Conservation (phyloP, 1,140 invertebrate genomes). For the Bacillus rossius region DNA sequence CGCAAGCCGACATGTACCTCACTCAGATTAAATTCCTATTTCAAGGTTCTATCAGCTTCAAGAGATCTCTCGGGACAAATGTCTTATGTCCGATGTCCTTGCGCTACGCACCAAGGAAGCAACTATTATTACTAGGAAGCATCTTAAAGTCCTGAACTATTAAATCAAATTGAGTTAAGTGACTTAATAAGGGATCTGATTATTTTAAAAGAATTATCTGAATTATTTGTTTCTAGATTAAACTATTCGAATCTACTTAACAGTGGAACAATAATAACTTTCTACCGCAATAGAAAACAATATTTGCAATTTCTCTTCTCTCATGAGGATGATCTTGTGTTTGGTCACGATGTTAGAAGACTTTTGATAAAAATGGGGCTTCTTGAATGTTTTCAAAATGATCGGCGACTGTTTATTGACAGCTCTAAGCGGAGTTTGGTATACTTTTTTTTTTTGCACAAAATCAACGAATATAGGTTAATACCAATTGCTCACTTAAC, state of each 20-base stretch:
- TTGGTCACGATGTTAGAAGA: neutral
- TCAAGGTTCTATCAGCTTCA: neutral
- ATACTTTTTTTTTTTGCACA: constrained; percentile 39
- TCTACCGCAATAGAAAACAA: constrained; percentile 14
- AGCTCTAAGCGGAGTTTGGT: constrained; percentile 35
- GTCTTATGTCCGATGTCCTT: too few relatives aligned
- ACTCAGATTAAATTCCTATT: constrained; percentile 17
- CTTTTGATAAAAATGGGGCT: neutral
- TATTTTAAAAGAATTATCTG: constrained; percentile 15
- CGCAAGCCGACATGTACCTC: constrained; percentile 18
- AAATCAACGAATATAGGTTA: constrained; percentile 33
- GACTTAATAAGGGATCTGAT: constrained; percentile 11
- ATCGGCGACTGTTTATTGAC: constrained; percentile 27
- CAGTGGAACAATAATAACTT: constrained; percentile 16
- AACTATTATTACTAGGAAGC: neutral
- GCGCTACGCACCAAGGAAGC: too few relatives aligned
- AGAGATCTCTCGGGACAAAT: too few relatives aligned
- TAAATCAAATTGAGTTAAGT: constrained; percentile 18
- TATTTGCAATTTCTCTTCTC: neutral
- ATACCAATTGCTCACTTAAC: constrained; percentile 31
- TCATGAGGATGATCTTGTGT: neutral
- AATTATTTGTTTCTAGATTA: constrained; percentile 19
- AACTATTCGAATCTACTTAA: constrained; percentile 6
- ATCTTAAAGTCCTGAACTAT: constrained; percentile 14
- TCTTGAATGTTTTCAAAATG: neutral